phyloP scores from a whole-genome alignment of 2,113 vertebrate genomes.

The Pterocles gutturalis region DNA sequence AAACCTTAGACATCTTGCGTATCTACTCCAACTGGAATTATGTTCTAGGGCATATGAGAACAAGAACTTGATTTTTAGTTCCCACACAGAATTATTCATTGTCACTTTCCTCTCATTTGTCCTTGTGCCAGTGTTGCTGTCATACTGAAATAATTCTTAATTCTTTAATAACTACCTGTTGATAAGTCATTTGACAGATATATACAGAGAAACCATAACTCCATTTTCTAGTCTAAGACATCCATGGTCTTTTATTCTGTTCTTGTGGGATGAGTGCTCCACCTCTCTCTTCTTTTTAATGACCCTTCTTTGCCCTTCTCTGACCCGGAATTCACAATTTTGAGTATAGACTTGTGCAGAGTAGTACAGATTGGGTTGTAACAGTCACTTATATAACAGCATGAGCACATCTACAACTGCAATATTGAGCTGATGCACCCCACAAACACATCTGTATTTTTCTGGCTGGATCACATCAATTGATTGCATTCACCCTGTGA shows the following conservation, averaged over 20 bases:
- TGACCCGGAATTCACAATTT: not conserved
- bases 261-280: not conserved
- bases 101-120: not conserved
- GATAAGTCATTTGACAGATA: not conserved
- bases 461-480: not conserved
- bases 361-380: not conserved
- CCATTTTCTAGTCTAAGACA: not conserved
- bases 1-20: not conserved
- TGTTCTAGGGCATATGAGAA: not conserved
- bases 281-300: not conserved
- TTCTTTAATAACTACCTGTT: slow-evolving; percentile 19
- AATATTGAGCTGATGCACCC: not conserved
- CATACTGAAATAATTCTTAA: not conserved
- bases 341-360: not conserved
- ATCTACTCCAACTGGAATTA: not conserved
- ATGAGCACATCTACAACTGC: not conserved
- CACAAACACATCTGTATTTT: not conserved
- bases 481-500: not conserved
- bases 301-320: not conserved
- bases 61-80: not conserved
- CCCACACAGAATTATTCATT: not conserved
- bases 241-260: not conserved
- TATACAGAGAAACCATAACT: accelerated
- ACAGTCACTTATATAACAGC: not conserved
- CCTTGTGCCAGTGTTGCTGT: not conserved